Evolutionary conservation across 2,888 invertebrate genomes (phyloP).

Genomic region (Aethes cnicana): DNA sequence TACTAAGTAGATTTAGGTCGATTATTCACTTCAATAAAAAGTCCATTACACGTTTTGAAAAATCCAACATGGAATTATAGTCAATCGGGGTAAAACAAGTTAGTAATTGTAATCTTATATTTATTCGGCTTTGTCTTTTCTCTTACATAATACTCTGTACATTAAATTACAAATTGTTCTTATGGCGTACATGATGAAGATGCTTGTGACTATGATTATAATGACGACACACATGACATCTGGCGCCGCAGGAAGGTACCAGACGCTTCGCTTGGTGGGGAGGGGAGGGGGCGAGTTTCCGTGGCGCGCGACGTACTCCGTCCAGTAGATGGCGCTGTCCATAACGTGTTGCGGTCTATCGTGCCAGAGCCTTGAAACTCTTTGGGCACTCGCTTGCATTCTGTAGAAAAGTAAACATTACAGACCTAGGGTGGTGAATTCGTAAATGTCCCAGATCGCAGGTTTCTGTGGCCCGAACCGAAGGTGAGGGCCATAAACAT

Average conservation of each 20-base stretch:
- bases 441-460: too few relatives aligned
- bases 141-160: slow-evolving; percentile 34
- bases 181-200: slow-evolving; percentile 39
- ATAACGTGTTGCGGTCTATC: slow-evolving; percentile 80
- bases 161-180: slow-evolving; percentile 35
- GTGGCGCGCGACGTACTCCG: slow-evolving; percentile 83
- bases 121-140: slow-evolving; percentile 45
- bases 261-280: slow-evolving; percentile 47
- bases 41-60: too few relatives aligned
- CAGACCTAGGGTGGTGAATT: too few relatives aligned
- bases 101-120: too few relatives aligned
- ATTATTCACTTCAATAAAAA: too few relatives aligned
- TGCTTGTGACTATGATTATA: slow-evolving; percentile 38
- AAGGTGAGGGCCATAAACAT: too few relatives aligned
- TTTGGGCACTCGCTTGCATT: slow-evolving; percentile 67
- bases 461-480: too few relatives aligned
- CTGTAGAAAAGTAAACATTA: too few relatives aligned
- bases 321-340: slow-evolving; percentile 85
- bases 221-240: slow-evolving; percentile 55
- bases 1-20: too few relatives aligned
- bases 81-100: neutral
- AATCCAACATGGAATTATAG: neutral
- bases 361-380: slow-evolving; percentile 74
- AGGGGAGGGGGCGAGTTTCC: slow-evolving; percentile 54
- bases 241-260: slow-evolving; percentile 53